Percentiles rank a stretch among this genome's conserved stretches.
These are phyloP conservation scores for Anoplophora glabripennis DNA, from an alignment of 1,140 invertebrate species.

Conservation along the genomic window DNA sequence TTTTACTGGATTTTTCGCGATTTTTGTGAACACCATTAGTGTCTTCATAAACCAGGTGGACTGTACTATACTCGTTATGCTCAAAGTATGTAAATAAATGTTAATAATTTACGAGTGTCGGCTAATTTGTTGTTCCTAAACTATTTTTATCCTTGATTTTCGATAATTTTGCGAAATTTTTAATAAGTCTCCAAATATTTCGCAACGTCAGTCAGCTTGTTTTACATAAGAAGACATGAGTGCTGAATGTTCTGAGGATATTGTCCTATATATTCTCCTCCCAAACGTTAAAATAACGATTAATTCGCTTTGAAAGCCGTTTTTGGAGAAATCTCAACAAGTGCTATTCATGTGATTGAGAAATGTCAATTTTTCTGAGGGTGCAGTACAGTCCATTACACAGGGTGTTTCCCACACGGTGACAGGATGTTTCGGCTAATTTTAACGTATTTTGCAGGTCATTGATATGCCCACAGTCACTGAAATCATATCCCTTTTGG, in stretches of 20 bases:
- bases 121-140: slow-evolving; percentile 16
- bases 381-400: slow-evolving; percentile 23
- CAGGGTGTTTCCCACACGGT: slow-evolving; percentile 20
- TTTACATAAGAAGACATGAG: slow-evolving; percentile 37
- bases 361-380: slow-evolving; percentile 17
- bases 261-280: slow-evolving; percentile 4
- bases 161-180: slow-evolving; percentile 14
- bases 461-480: slow-evolving; percentile 89
- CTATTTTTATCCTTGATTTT: slow-evolving; percentile 5
- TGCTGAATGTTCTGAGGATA: slow-evolving; percentile 23
- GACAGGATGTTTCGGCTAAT: slow-evolving; percentile 15
- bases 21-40: slow-evolving; percentile 33
- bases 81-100: slow-evolving; percentile 23
- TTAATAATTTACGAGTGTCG: slow-evolving; percentile 10
- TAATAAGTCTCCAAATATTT: slow-evolving; percentile 23
- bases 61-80: slow-evolving; percentile 30
- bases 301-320: background rate
- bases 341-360: slow-evolving; percentile 16
- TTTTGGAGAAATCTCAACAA: slow-evolving; percentile 15
- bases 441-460: slow-evolving; percentile 65
- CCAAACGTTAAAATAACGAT: slow-evolving; percentile 8
- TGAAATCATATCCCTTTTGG: slow-evolving; percentile 88
- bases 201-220: slow-evolving; percentile 33
- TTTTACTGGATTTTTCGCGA: slow-evolving; percentile 26
- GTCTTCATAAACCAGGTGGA: slow-evolving; percentile 36